Evolutionary conservation across 2,113 vertebrate genomes (phyloP), one percentile per base, ranked within the genome.

Genomic region (Amblyornis subalaris): DNA sequence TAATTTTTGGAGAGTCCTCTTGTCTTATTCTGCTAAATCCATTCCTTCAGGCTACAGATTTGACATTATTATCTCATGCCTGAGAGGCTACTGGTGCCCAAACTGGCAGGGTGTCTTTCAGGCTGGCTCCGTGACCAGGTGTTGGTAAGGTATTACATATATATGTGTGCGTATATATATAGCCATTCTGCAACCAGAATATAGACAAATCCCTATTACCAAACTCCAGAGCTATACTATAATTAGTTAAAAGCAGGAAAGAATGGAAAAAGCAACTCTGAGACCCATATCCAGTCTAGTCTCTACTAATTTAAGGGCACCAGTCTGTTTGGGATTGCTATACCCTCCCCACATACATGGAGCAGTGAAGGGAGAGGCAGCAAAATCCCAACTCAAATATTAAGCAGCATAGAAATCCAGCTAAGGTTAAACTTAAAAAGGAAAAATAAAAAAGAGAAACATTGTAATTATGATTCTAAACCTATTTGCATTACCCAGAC

Each of bases 381-480:
- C 11, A 94, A 85, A 81, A 87, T 28, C 14, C 57, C 2, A 3
- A 72, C 15, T 67, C 12, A 66, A 54, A 60, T 54, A 88, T 54
- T 45, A 73, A 60, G 44, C 29, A 72, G 33, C n/a, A 72, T 2
- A 65, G 44, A 89, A 95, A 86, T 60, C 5, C 53, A 91, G 26
- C 13, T 78, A 85, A 55, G 21, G 31, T 65, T 86, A 73, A 76
- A 85, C 72, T 14, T 45, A 31, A 70, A 77, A 61, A n/a, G 19
- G 6, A 3, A 3, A 1, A 1, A 4, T 3, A 4, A 3, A n/a
- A 23, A 9, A 36, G 6, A 28, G 42, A 84, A 73, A 13, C 7
- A 72, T 9, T 48, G 7, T 18, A 40, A 61, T 66, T 80, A n/a
- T 28, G 72, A 80, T 77, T 81, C 55, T 18, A 71, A 91, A 85